Evolutionary conservation across 92 coral and sea anemone genomes (phyloP).

Genomic region (Paramuricea clavata): DNA sequence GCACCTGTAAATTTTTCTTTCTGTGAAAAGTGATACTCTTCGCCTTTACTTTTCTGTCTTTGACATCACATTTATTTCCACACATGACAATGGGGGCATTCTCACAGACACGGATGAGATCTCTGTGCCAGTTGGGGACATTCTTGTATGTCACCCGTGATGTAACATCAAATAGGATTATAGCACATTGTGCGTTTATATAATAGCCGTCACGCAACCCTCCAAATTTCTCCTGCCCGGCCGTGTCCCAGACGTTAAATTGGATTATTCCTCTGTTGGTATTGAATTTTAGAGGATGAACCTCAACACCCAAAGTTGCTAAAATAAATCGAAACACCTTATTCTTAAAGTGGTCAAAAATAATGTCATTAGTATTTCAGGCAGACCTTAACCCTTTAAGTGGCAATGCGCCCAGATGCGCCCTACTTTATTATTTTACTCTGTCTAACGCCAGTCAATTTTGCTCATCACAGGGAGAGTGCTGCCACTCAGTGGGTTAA

Average conservation of each 20-base stretch:
- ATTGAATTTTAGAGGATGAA: conserved; percentile 88
- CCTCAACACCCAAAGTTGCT: conserved; percentile 97
- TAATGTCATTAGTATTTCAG: too few relatives aligned
- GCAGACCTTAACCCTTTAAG: too few relatives aligned
- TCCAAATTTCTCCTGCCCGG: conserved; percentile 96
- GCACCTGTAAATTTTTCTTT: conserved; percentile 90
- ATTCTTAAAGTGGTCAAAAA: too few relatives aligned
- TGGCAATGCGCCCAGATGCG: too few relatives aligned
- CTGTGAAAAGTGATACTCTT: conserved; percentile 91
- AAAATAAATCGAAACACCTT: background rate
- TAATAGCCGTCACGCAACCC: conserved; percentile 95
- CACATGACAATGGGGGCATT: conserved; percentile 87
- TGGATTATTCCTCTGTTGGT: conserved; percentile 86
- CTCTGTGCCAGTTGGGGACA: conserved; percentile 92
- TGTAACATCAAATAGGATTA: conserved; percentile 94
- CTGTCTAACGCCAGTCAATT: too few relatives aligned
- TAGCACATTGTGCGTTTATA: conserved; percentile 91
- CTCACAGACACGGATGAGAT: conserved; percentile 87
- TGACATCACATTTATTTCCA: conserved; percentile 93
- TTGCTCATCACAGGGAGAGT: too few relatives aligned
- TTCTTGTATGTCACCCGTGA: conserved; percentile 93
- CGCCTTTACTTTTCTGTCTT: conserved; percentile 94
- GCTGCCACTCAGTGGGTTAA: too few relatives aligned
- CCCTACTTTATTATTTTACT: too few relatives aligned
- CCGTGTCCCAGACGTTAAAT: conserved; percentile 94